These are phyloP conservation scores for Synergus japonicus DNA, from an alignment of 2,888 invertebrate genomes.

Conservation along the genomic window DNA sequence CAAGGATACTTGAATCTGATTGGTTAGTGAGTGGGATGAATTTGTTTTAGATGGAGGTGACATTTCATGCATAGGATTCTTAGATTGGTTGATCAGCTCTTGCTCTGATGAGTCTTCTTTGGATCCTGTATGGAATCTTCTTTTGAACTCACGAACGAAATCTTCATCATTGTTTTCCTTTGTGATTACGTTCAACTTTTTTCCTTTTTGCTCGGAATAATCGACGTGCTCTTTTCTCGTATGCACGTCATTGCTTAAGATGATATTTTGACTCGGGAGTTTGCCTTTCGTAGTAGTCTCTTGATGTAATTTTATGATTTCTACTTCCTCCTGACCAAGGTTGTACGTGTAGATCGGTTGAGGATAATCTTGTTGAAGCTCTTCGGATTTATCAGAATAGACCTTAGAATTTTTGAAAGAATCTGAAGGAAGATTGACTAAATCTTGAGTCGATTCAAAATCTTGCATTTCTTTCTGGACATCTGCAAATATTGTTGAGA, in stretches of 20 bases:
- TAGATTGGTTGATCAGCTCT: neutral
- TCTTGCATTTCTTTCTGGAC: neutral
- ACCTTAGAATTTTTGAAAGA: neutral
- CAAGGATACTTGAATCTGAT: constrained; percentile 55
- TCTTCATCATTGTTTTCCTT: constrained; percentile 68
- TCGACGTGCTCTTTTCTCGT: constrained; percentile 53
- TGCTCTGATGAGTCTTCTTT: constrained; percentile 29
- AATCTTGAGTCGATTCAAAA: neutral
- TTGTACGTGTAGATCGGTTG: constrained; percentile 67
- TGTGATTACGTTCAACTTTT: constrained; percentile 64
- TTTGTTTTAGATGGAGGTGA: constrained; percentile 27
- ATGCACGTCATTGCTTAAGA: constrained; percentile 44
- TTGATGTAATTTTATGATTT: constrained; percentile 77
- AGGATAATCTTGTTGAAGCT: constrained; percentile 76
- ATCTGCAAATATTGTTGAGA: neutral
- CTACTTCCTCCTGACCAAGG: constrained; percentile 77
- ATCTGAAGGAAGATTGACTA: neutral
- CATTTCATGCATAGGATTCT: constrained; percentile 30
- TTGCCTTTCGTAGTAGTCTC: constrained; percentile 53
- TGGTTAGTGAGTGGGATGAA: constrained; percentile 45
- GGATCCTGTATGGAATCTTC: constrained; percentile 58
- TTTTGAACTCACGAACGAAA: constrained; percentile 66
- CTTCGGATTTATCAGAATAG: constrained; percentile 64
- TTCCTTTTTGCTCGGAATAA: constrained; percentile 55
- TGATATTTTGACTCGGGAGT: neutral